Conservation (phyloP, 2,797 vertebrate genomes). For the Trematomus bernacchii region DNA sequence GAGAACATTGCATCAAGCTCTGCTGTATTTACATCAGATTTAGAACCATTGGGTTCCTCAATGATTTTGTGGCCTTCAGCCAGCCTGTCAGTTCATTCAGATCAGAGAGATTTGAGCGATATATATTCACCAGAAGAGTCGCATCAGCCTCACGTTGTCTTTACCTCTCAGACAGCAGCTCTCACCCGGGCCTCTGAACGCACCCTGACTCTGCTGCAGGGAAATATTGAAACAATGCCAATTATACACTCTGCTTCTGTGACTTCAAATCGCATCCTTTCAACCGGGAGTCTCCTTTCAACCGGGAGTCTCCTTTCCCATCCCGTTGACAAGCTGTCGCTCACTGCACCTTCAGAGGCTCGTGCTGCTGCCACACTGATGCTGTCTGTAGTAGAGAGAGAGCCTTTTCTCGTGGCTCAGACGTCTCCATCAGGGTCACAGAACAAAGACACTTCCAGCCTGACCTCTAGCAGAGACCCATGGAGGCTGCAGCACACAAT, state of each 20-base stretch:
- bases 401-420: conserved; percentile 8
- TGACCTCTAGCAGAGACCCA: conserved; percentile 16
- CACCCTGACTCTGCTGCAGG: conserved; percentile 42
- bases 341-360: conserved; percentile 12
- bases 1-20: background rate
- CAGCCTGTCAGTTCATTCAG: conserved; percentile 19
- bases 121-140: background rate
- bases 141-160: background rate
- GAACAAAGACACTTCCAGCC: background rate
- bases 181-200: conserved; percentile 27
- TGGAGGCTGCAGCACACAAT: background rate
- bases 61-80: conserved; percentile 29
- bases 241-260: conserved; percentile 17
- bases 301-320: background rate
- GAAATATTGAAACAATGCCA: conserved; percentile 19
- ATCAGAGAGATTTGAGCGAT: conserved; percentile 10
- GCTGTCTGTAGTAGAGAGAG: background rate
- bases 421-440: conserved; percentile 19
- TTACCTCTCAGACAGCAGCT: conserved; percentile 2
- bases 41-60: background rate
- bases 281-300: background rate
- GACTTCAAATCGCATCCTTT: conserved; percentile 17
- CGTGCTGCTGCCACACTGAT: background rate
- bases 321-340: conserved; percentile 17
- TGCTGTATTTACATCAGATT: background rate